These are phyloP conservation scores for Mylabris phalerata DNA, from an alignment of 1,140 invertebrate species.

Conservation along the genomic window DNA sequence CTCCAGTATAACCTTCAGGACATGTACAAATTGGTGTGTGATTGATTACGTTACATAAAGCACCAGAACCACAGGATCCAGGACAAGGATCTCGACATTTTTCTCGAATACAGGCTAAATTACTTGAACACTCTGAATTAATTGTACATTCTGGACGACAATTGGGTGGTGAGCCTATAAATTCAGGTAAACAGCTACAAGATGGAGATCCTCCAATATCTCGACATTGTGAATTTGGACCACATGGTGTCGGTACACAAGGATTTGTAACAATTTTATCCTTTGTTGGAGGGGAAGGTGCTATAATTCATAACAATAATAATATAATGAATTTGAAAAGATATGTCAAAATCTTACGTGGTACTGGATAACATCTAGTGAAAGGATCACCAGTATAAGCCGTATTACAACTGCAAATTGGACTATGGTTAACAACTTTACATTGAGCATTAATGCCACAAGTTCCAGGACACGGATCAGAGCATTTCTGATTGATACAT, in stretches of 20 bases:
- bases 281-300: background rate
- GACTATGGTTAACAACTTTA: conserved; percentile 74
- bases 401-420: conserved; percentile 71
- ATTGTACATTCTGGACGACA: conserved; percentile 60
- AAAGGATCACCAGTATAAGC: conserved; percentile 76
- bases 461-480: conserved; percentile 70
- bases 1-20: conserved; percentile 59
- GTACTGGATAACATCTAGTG: conserved; percentile 54
- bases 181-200: conserved; percentile 51
- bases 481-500: conserved; percentile 73
- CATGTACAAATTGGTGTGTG: conserved; percentile 65
- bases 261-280: background rate
- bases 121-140: conserved; percentile 61
- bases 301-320: background rate
- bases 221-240: conserved; percentile 55
- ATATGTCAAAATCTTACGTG: conserved; percentile 37
- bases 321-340: background rate
- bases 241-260: conserved; percentile 43
- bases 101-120: conserved; percentile 58
- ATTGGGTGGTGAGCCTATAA: conserved; percentile 36
- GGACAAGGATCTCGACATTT: conserved; percentile 66
- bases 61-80: conserved; percentile 63
- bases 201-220: conserved; percentile 48
- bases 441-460: conserved; percentile 75
- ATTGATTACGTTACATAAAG: conserved; percentile 61